phyloP scores from a whole-genome alignment of 2,113 vertebrate genomes.

The Illadopsis cleaveri region DNA sequence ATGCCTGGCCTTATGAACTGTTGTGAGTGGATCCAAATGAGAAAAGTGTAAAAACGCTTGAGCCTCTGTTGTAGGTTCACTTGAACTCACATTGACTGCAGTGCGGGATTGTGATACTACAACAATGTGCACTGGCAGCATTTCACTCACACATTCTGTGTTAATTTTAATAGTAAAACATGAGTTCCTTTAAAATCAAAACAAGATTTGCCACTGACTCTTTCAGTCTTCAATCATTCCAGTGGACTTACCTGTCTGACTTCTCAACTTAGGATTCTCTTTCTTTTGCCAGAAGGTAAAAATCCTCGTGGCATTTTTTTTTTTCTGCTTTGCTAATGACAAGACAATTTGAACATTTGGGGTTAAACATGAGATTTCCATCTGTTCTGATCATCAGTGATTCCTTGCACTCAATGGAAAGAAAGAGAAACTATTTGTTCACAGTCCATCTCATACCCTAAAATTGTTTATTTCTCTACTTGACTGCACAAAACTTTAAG shows the following conservation, averaged over 20 bases:
- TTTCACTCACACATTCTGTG: neutral
- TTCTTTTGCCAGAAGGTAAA: neutral
- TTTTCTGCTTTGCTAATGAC: neutral
- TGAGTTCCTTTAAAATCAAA: neutral
- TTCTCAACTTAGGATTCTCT: neutral
- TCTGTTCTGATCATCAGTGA: neutral
- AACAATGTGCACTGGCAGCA: neutral
- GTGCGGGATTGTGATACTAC: neutral
- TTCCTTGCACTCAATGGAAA: neutral
- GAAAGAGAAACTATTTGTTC: neutral
- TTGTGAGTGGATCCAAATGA: neutral
- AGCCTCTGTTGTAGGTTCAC: neutral
- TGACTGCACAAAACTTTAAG: neutral
- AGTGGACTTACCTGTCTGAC: neutral
- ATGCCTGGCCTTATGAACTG: neutral
- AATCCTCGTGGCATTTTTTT: accelerated
- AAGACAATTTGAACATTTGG: neutral
- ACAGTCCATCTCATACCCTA: neutral
- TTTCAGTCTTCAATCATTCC: neutral
- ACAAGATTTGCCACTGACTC: neutral
- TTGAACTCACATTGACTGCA: neutral
- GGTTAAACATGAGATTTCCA: neutral
- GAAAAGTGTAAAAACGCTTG: no score
- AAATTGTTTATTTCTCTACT: neutral
- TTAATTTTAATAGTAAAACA: neutral